Evolutionary conservation across 1,140 invertebrate species (phyloP).

Genomic region (Lucilia cuprina): DNA sequence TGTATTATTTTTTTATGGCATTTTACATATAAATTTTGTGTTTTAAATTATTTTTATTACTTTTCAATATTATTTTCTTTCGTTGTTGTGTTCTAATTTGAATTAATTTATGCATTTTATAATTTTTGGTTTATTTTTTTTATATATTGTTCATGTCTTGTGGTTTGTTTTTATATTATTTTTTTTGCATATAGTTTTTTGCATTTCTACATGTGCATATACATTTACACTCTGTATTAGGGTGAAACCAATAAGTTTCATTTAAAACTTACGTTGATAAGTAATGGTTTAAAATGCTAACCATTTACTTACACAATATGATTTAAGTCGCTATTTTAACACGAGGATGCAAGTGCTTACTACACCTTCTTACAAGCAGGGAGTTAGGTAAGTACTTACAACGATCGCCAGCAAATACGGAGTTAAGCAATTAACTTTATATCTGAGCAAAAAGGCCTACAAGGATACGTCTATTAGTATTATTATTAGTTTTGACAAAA

Average conservation of each 20-base stretch:
- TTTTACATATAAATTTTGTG: background rate
- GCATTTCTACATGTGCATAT: background rate
- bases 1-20: background rate
- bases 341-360: too few relatives aligned
- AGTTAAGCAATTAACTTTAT: too few relatives aligned
- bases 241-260: background rate
- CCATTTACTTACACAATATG: too few relatives aligned
- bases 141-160: background rate
- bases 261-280: too few relatives aligned
- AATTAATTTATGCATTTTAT: background rate
- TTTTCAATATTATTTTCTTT: slow-evolving; percentile 8
- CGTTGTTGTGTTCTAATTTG: background rate
- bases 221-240: background rate
- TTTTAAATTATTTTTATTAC: background rate
- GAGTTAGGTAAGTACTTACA: too few relatives aligned
- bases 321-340: too few relatives aligned
- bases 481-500: too few relatives aligned
- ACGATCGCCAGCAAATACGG: too few relatives aligned
- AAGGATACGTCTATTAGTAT: too few relatives aligned
- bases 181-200: background rate
- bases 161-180: background rate
- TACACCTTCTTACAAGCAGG: too few relatives aligned
- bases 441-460: too few relatives aligned
- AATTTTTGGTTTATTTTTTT: background rate
- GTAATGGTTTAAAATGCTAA: too few relatives aligned